These are phyloP conservation scores for Orchesella cincta DNA, from an alignment of 1,140 invertebrate species.

Conservation along the genomic window DNA sequence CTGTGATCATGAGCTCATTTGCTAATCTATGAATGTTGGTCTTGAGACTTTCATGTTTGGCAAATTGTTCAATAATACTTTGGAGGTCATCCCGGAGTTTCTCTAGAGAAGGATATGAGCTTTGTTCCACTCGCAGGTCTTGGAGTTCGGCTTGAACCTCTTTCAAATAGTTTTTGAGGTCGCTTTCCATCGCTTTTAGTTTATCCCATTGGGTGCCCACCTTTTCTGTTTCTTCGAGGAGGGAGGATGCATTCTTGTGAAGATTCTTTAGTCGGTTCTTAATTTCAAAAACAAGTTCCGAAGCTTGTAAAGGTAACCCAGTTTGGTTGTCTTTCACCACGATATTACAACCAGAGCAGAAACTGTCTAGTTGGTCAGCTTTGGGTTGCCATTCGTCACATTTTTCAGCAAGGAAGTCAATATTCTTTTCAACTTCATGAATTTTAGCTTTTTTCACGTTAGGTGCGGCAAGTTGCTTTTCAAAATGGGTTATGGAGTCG, in stretches of 20 bases:
- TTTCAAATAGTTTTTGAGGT: constrained; percentile 34
- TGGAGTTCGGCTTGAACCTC: constrained; percentile 17
- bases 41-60: constrained; percentile 60
- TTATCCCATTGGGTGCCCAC: constrained; percentile 54
- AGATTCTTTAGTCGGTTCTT: constrained; percentile 69
- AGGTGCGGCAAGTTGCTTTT: constrained; percentile 60
- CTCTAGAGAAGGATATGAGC: constrained; percentile 62
- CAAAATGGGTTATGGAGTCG: constrained; percentile 63
- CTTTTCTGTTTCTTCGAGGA: constrained; percentile 46
- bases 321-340: constrained; percentile 69
- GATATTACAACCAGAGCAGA: constrained; percentile 59
- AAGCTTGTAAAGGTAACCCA: constrained; percentile 68
- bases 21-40: constrained; percentile 70
- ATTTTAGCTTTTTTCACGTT: constrained; percentile 35
- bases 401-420: constrained; percentile 67
- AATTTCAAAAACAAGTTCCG: constrained; percentile 68
- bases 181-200: constrained; percentile 34
- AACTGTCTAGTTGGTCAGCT: constrained; percentile 68
- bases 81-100: constrained; percentile 59
- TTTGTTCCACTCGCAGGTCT: constrained; percentile 48
- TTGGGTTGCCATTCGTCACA: constrained; percentile 70
- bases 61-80: constrained; percentile 58
- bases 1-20: constrained; percentile 73
- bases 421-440: constrained; percentile 52
- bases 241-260: constrained; percentile 71